Evolutionary conservation across 2,888 invertebrate genomes (phyloP), one percentile per base, ranked within the genome.

Genomic region (Tetrapedia diversipes): DNA sequence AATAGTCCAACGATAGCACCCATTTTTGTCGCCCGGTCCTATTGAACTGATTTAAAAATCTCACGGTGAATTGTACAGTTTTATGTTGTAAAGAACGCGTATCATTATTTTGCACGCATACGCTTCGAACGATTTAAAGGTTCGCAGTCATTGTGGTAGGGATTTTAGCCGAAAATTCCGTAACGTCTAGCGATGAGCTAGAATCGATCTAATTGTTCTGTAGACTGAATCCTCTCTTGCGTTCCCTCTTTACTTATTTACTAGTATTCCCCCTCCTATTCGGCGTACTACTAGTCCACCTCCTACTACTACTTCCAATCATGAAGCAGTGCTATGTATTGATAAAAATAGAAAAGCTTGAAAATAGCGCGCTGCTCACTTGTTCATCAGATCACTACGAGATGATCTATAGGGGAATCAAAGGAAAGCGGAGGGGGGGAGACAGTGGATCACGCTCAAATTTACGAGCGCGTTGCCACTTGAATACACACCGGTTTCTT

Each of bases 171-270:
- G 64, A 72, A 64, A 61, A 71, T 68, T 71, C 39, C 29, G 43
- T 53, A 51, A 51, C 47, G 22, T 61, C 66, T 73, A 74, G 70
- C 68, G 56, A n/a, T 56, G 24, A 57, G 68, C 67, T 56, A 70
- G 69, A 60, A 47, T 63, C 79, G 78, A 72, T 71, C 78, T 83
- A 85, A 83, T 83, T 85, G 83, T 73, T 77, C 72, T 77, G 77
- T 73, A 79, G 88, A 91, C 91, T 91, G 90, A 89, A 88, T 84
- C 80, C 84, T 83, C 86, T 86, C 79, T 79, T 83, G 84, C 80
- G 80, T 84, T 86, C 83, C 86, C 82, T 86, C 85, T 87, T 89
- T 89, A 90, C 90, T 91, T 91, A 91, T 91, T 91, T 90, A 91
- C 89, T 83, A 82, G 82, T 72, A 74, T 70, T 73, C 86, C 85